Evolutionary conservation across 2,113 vertebrate species (phyloP), one percentile per base, ranked within the genome.

Genomic region (Piaya cayana): DNA sequence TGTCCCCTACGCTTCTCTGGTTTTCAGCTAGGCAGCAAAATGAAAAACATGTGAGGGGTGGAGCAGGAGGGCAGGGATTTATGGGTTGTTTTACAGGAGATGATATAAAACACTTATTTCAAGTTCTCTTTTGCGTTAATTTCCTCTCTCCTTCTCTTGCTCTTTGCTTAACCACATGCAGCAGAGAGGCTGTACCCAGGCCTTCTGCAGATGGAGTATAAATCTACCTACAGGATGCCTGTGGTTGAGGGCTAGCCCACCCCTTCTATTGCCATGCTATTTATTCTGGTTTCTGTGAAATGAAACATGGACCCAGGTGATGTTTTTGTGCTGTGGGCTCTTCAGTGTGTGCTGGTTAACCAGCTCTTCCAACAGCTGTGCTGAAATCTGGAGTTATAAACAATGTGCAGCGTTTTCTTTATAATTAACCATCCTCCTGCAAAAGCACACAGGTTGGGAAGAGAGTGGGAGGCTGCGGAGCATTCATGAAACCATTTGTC

Each of bases 1-100:
- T 91, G 95, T 89, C 76, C 94, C 91, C 86, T 85, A 53, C 53
- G 50, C 58, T 88, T 56, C 53, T 60, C 81, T 86, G 64, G 11
- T 87, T 45, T 47, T 36, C 92, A 90, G 84, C 84, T 88, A 94
- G 74, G 67, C 92, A 72, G 74, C 56, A 5, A 94, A 94, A 97
- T 95, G 71, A 86, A 80, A 96, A 96, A 72, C 94, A 95, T 90
- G 78, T 82, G 95, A 96, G 87, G 84, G 96, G 94, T 91, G 93
- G 90, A 92, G 90, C 78, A 85, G 87, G 29, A 95, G 95, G 93
- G 94, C 87, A 95, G 75, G 76, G 93, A 95, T 96, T 96, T 97
- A 96, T 80, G 84, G 82, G 22, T 88, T 90, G 76, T 85, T 96
- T 97, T 93, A 96, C 63, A 42, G 82, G 75, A 93, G 96, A 97